Base-by-base conservation (phyloP, 1,140 invertebrate species). In the Drosophila sechellia region DNA sequence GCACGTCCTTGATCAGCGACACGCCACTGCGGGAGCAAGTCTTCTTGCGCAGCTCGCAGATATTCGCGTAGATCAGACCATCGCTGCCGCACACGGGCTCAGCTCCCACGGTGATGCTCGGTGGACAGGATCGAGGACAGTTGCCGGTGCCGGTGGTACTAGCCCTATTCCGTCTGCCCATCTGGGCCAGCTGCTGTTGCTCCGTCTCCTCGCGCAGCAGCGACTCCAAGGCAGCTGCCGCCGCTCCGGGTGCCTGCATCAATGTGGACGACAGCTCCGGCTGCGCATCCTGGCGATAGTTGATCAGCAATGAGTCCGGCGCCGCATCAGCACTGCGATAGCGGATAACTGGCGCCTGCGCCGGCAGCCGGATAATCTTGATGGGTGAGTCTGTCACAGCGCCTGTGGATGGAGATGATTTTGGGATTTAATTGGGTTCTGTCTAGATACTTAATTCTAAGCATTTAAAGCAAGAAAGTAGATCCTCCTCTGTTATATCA, bases 41-140 rank as follows among this genome's bases (percentile, higher is more conserved):
- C 92, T 97, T 96, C 93, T 97, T 97, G 92, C 95, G 95, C 96
- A 98, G 96, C 93, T 98, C 96, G 90, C 98, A 99, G 31, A 96
- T 94, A 65, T 96, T 98, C 17, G 96, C 95, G 93, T 98, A 98
- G 74, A 98, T 98, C 79, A 96, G 93, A 15, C 95, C 96, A 84
- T 98, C 97, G 53, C 95, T 95, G 55, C 96, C 97, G 92, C 97
- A 98, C 12, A 98, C 97, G 3, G 96, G 97, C 52, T 97, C 96
- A 1, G 95, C 95, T 40, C 94, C 94, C 22, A 93, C 93, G 4
- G 86, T 91, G 3, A 94, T 77, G 22, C 95, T 94, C 46, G 95
- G 94, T 0, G 95, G 95, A 91, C 96, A 97, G 83, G 97, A 96
- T 45, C 96, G 93, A 1, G 96, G 96, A 92, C 96, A 97, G 10